These are phyloP conservation scores for Austrofundulus limnaeus DNA, from an alignment of 2,113 vertebrate species.

Conservation along the genomic window DNA sequence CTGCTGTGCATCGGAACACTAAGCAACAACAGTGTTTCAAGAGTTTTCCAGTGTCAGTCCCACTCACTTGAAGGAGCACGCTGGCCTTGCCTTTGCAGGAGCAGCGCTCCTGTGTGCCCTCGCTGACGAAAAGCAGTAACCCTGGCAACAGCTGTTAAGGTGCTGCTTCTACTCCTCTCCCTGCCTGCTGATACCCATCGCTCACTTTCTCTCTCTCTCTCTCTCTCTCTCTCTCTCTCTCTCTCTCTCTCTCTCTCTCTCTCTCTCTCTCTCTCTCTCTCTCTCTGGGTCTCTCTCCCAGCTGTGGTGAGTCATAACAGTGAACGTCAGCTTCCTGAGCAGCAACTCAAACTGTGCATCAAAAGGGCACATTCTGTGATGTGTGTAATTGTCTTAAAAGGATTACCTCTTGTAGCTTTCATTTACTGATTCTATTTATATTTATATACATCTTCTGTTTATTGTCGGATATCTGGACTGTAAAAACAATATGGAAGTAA, in stretches of 20 bases:
- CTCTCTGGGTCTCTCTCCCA: slow-evolving; percentile 16
- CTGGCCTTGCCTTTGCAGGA: slow-evolving; percentile 53
- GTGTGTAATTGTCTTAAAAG: neutral
- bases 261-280: slow-evolving; percentile 14
- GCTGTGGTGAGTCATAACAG: slow-evolving; percentile 51
- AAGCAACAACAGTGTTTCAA: slow-evolving; percentile 12
- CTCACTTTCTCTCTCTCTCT: slow-evolving; percentile 15
- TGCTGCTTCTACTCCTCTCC: slow-evolving; percentile 59
- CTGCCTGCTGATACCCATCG: slow-evolving; percentile 63
- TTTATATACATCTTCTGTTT: neutral
- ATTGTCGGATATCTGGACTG: too few relatives aligned
- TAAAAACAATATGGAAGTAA: too few relatives aligned
- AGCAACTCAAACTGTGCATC: slow-evolving; percentile 28
- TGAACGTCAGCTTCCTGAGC: slow-evolving; percentile 55
- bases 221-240: slow-evolving; percentile 17
- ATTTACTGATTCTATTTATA: neutral
- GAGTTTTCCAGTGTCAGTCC: slow-evolving; percentile 21
- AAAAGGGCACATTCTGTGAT: slow-evolving; percentile 8
- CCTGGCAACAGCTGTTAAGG: slow-evolving; percentile 70
- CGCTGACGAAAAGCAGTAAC: slow-evolving; percentile 75
- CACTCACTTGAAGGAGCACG: slow-evolving; percentile 35
- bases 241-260: slow-evolving; percentile 17
- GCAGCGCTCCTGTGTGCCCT: slow-evolving; percentile 21
- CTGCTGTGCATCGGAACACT: neutral
- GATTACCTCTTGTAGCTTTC: too few relatives aligned